Percentiles rank a stretch among this genome's conserved stretches.
phyloP scores from a whole-genome alignment of 1,140 invertebrate species.

The Scylla paramamosain region DNA sequence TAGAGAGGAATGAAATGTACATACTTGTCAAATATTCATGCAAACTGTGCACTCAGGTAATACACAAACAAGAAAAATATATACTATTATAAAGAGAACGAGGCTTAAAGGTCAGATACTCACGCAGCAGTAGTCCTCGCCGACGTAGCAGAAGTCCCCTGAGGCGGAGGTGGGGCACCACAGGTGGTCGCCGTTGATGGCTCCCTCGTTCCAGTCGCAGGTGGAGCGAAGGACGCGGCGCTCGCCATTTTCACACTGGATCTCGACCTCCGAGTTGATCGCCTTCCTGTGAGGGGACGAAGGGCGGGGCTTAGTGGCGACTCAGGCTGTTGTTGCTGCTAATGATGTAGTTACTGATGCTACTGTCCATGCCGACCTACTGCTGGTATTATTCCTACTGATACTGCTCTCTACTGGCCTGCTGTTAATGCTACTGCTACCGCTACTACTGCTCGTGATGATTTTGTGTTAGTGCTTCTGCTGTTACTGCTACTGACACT shows the following conservation, averaged over 20 bases:
- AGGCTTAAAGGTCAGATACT: conserved; percentile 80
- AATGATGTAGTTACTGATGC: too few relatives aligned
- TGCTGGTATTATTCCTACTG: too few relatives aligned
- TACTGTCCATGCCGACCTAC: too few relatives aligned
- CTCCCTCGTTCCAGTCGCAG: conserved; percentile 90
- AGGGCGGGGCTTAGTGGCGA: conserved; percentile 66
- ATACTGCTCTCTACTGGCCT: too few relatives aligned
- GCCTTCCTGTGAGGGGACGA: conserved; percentile 80
- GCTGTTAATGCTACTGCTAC: too few relatives aligned
- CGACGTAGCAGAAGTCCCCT: conserved; percentile 95
- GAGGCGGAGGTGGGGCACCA: conserved; percentile 93
- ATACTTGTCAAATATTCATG: too few relatives aligned
- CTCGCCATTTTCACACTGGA: conserved; percentile 80
- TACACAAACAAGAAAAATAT: background rate
- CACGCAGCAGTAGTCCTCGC: conserved; percentile 93
- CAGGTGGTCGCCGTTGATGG: conserved; percentile 91
- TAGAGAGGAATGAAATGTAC: too few relatives aligned
- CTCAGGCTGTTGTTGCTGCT: conserved; percentile 79
- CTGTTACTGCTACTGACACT: too few relatives aligned
- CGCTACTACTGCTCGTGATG: too few relatives aligned
- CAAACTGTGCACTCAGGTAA: too few relatives aligned
- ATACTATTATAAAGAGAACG: background rate
- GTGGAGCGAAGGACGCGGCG: conserved; percentile 86
- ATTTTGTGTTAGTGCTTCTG: too few relatives aligned
- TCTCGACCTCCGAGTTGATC: conserved; percentile 81